A percentile compares a stretch with the other conserved stretches of the same genome.
Conservation (phyloP, 1,140 invertebrate genomes). For the Coelopa frigida region DNA sequence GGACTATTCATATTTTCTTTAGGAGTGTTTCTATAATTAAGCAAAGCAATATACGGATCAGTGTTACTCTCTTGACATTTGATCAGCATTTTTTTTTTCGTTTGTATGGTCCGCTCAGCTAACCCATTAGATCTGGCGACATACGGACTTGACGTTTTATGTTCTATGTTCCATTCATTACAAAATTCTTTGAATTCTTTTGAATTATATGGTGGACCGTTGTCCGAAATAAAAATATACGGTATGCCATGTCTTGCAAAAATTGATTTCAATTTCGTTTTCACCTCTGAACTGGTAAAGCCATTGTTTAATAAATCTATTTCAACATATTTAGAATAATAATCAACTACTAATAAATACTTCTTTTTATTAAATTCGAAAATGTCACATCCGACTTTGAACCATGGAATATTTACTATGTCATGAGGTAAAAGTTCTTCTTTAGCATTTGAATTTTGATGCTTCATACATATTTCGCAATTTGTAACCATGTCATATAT, state of each 20-base stretch:
- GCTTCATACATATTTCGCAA: constrained; percentile 24
- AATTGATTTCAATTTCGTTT: constrained; percentile 11
- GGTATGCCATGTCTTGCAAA: constrained; percentile 15
- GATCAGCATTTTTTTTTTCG: constrained; percentile 5
- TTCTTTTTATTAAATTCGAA: constrained; percentile 29
- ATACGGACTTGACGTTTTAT: constrained; percentile 3
- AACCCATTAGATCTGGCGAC: constrained; percentile 7
- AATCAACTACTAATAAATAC: constrained; percentile 32
- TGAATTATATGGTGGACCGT: constrained; percentile 11
- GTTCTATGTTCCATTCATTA: background rate
- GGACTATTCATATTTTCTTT: constrained; percentile 13
- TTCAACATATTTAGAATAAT: constrained; percentile 14
- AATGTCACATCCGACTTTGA: constrained; percentile 33
- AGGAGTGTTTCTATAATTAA: constrained; percentile 16
- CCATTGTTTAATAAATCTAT: constrained; percentile 7
- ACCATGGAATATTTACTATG: constrained; percentile 26
- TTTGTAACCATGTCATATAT: constrained; percentile 42
- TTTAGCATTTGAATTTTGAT: constrained; percentile 18
- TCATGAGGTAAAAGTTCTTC: constrained; percentile 34
- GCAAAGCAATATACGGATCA: constrained; percentile 15
- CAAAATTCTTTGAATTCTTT: constrained; percentile 11
- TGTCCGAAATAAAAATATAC: constrained; percentile 11
- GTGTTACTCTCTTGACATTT: constrained; percentile 9
- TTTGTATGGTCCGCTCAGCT: constrained; percentile 2
- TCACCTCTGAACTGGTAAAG: background rate